Conservation (phyloP, 1,140 invertebrate genomes). For the Saccostrea glomerata region DNA sequence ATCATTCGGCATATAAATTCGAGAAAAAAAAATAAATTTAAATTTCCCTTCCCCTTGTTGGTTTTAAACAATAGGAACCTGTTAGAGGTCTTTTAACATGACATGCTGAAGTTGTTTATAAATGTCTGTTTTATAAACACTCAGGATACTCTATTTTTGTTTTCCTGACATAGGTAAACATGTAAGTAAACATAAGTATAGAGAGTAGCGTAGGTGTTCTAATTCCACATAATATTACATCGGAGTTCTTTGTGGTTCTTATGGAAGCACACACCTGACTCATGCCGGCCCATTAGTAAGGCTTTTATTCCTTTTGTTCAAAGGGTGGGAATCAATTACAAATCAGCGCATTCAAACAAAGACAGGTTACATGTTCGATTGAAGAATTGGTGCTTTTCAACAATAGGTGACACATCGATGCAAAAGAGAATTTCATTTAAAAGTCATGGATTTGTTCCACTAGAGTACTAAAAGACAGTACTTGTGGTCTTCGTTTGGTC, state of each 20-base stretch:
- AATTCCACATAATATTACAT: not conserved
- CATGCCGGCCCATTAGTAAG: slow-evolving; percentile 24
- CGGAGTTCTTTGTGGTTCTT: slow-evolving; percentile 2
- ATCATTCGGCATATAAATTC: not conserved
- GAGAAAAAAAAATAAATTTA: slow-evolving; percentile 12
- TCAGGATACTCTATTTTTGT: slow-evolving; percentile 1
- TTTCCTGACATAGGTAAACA: not conserved
- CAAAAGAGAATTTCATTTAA: slow-evolving; percentile 4
- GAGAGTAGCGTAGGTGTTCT: not conserved
- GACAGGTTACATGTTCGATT: not conserved
- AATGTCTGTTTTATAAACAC: slow-evolving; percentile 24
- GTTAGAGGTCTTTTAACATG: not conserved
- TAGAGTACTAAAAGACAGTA: slow-evolving; percentile 5
- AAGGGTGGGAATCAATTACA: slow-evolving; percentile 25
- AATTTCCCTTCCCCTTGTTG: not conserved
- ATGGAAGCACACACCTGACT: slow-evolving; percentile 20
- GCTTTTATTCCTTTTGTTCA: not conserved
- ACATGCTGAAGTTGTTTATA: slow-evolving; percentile 19
- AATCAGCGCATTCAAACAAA: slow-evolving; percentile 1
- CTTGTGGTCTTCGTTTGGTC: not conserved
- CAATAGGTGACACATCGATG: not conserved
- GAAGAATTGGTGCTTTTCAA: not conserved
- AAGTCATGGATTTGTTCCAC: not conserved
- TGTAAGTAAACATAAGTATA: not conserved
- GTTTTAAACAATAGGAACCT: not conserved